Percentiles rank a stretch among this genome's conserved stretches.
These are phyloP conservation scores for Hepsetus odoe DNA, from an alignment of 2,113 vertebrate genomes.

Conservation along the genomic window DNA sequence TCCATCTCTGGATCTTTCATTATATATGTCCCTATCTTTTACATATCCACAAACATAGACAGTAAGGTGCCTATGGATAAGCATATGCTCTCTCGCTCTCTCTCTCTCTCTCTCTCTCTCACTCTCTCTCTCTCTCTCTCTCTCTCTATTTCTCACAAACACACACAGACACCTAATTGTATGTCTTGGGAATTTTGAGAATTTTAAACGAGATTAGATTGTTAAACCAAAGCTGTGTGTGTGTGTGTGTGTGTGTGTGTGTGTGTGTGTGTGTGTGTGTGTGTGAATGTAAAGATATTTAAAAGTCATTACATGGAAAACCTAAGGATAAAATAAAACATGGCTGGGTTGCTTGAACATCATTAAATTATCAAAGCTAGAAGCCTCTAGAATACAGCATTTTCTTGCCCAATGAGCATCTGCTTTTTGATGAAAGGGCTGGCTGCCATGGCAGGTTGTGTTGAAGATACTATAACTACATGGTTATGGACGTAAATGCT, in stretches of 20 bases:
- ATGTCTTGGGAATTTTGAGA: not conserved
- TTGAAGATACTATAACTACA: not conserved
- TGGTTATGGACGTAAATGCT: not conserved
- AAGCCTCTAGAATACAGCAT: not conserved
- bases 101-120: not conserved
- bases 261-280: slow-evolving; percentile 19
- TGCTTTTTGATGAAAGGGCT: not conserved
- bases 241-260: slow-evolving; percentile 8
- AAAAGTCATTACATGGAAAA: not conserved
- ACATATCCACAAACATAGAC: slow-evolving; percentile 30
- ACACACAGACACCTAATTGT: not conserved
- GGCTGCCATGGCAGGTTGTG: not conserved
- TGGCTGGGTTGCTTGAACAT: not conserved
- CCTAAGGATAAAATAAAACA: not conserved
- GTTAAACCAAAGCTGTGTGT: not conserved
- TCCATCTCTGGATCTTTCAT: too few relatives aligned
- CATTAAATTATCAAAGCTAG: not conserved
- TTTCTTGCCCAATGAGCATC: not conserved
- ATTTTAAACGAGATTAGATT: not conserved
- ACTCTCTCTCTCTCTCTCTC: not conserved
- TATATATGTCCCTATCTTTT: slow-evolving; percentile 33
- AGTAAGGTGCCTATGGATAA: slow-evolving; percentile 32
- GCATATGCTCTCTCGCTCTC: not conserved
- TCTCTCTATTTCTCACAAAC: not conserved
- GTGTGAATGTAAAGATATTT: not conserved